Percentiles rank a stretch among this genome's conserved stretches.
Conservation (phyloP, 2,797 vertebrate genomes). For the Clarias platycephalus region DNA sequence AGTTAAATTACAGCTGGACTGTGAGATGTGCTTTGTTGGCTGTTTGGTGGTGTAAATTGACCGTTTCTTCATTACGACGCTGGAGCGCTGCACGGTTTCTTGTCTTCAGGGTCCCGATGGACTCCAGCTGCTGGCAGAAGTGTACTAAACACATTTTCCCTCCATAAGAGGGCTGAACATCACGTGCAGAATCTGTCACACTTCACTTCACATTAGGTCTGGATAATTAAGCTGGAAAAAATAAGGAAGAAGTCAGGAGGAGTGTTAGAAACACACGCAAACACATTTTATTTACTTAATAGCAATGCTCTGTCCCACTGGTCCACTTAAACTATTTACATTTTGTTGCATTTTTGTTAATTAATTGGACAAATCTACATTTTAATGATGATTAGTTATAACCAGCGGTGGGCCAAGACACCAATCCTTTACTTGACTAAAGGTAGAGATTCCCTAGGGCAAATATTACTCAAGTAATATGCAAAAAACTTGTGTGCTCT, state of each 20-base stretch:
- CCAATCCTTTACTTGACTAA: no score
- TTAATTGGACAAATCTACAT: not conserved
- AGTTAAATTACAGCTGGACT: slow-evolving; percentile 58
- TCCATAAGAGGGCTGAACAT: slow-evolving; percentile 59
- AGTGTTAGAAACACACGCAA: slow-evolving; percentile 4
- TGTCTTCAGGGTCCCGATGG: slow-evolving; percentile 30
- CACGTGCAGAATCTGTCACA: slow-evolving; percentile 55
- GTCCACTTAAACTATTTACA: no score
- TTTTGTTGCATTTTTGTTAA: not conserved
- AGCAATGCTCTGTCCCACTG: not conserved
- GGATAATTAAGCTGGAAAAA: slow-evolving; percentile 50
- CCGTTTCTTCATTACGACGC: slow-evolving; percentile 40
- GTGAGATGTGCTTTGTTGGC: slow-evolving; percentile 48
- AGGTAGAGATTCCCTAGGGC: no score
- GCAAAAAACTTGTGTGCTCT: no score
- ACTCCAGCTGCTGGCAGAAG: slow-evolving; percentile 55
- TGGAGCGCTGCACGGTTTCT: slow-evolving; percentile 51
- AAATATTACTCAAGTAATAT: no score
- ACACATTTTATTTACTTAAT: not conserved
- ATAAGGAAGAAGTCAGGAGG: not conserved
- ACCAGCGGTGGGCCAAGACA: no score
- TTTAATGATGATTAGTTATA: not conserved
- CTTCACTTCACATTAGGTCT: slow-evolving; percentile 53
- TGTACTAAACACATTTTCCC: slow-evolving; percentile 66
- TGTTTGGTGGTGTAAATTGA: slow-evolving; percentile 46